Percentiles rank a stretch among this genome's conserved stretches.
Conservation (phyloP, 30 jellyfish, hydroid and myxozoan genomes). For the Hydractinia symbiolongicarpus region DNA sequence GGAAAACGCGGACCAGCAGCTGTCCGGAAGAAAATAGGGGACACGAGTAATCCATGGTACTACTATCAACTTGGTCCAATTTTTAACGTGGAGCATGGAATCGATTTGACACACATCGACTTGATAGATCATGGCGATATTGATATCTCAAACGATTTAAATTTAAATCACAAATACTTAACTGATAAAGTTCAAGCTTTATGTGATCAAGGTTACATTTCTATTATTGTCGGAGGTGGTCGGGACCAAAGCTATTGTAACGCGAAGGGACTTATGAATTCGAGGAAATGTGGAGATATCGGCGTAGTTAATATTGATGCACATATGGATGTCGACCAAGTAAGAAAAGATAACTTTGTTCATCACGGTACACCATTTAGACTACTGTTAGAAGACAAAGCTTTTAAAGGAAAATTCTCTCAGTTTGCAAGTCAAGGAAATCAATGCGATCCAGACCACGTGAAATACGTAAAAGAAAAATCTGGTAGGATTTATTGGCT, state of each 20-base stretch:
- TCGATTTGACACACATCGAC: background rate
- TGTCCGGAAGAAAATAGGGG: background rate
- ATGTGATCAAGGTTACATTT: constrained; percentile 9
- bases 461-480: background rate
- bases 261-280: constrained; percentile 29
- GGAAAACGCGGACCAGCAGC: constrained; percentile 18
- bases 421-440: constrained; percentile 32
- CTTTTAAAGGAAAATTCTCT: constrained; percentile 21
- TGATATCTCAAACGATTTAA: background rate
- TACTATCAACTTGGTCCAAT: constrained; percentile 28
- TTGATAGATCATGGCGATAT: constrained; percentile 20
- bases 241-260: constrained; percentile 28
- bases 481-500: constrained; percentile 25
- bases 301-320: constrained; percentile 39
- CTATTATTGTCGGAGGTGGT: constrained; percentile 29
- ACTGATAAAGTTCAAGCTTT: constrained; percentile 9
- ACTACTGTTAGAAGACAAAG: constrained; percentile 12
- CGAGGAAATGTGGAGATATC: constrained; percentile 21
- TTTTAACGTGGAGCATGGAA: constrained; percentile 9
- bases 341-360: constrained; percentile 13
- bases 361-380: constrained; percentile 32
- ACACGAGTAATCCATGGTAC: too few relatives aligned
- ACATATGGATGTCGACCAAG: constrained; percentile 34
- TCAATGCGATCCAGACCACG: constrained; percentile 34
- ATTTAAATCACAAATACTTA: constrained; percentile 11